Conservation (phyloP, 2,888 invertebrate genomes). For the Ormyrus thymus region DNA sequence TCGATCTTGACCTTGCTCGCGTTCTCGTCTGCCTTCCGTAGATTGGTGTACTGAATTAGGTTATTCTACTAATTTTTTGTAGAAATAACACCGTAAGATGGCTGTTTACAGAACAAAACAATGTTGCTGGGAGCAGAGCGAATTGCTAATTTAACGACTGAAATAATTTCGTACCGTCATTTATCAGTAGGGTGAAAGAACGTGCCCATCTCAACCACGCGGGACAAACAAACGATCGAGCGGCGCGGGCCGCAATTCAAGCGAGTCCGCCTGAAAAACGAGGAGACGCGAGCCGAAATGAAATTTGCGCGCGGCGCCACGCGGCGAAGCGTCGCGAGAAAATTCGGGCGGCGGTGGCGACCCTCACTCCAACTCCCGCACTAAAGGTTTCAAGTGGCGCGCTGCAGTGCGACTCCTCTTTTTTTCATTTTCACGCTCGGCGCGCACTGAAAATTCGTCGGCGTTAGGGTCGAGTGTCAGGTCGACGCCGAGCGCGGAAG, state of each 20-base stretch:
- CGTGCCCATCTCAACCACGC: background rate
- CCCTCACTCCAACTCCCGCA: background rate
- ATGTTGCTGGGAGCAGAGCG: no score
- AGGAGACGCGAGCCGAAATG: background rate
- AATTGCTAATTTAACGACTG: no score
- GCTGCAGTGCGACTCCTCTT: background rate
- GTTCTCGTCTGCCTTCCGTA: no score
- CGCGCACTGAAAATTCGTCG: slow-evolving; percentile 38
- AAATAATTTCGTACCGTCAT: no score
- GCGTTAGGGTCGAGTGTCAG: slow-evolving; percentile 42
- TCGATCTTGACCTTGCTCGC: no score
- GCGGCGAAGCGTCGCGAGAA: background rate
- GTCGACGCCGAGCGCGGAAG: slow-evolving; percentile 24
- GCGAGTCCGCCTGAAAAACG: background rate
- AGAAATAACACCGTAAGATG: no score
- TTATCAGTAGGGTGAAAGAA: no score
- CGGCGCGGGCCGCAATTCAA: background rate
- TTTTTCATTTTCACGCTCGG: slow-evolving; percentile 40
- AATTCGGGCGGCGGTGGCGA: slow-evolving; percentile 13
- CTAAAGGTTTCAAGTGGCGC: background rate
- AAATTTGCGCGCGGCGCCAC: slow-evolving; percentile 2
- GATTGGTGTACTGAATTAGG: no score
- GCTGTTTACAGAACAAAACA: no score
- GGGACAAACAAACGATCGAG: background rate
- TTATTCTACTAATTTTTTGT: no score